Conservation (phyloP, 2,888 invertebrate species). For the Eupithecia pulchellata region DNA sequence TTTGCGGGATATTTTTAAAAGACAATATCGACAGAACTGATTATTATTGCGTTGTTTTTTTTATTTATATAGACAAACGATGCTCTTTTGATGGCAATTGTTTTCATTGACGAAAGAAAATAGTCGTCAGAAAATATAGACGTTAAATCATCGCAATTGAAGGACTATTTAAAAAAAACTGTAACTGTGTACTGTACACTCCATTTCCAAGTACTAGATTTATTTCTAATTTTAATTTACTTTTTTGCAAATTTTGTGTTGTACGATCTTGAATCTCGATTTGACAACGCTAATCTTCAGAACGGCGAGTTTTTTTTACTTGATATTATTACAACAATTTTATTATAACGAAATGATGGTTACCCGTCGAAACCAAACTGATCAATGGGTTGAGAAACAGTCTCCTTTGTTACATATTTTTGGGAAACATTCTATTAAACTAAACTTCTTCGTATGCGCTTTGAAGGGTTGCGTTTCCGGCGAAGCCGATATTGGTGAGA, state of each 20-base stretch:
- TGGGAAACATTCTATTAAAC: conserved; percentile 57
- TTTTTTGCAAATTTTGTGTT: too few relatives aligned
- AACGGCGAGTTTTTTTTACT: not conserved
- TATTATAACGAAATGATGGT: conserved; percentile 40
- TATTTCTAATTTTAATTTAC: not conserved
- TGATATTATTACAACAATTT: not conserved
- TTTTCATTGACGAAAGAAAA: not conserved
- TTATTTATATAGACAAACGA: not conserved
- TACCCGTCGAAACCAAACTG: conserved; percentile 56
- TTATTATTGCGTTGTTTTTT: not conserved
- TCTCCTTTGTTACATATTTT: conserved; percentile 57
- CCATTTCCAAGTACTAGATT: too few relatives aligned
- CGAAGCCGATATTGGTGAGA: conserved; percentile 64
- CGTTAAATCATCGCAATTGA: not conserved
- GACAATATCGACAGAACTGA: not conserved
- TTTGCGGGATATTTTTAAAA: not conserved
- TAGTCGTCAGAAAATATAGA: not conserved
- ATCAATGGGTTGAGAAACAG: conserved; percentile 69
- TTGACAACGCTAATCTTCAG: too few relatives aligned
- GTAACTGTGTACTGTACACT: too few relatives aligned
- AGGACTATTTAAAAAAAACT: too few relatives aligned
- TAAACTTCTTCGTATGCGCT: conserved; percentile 43
- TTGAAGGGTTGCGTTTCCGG: conserved; percentile 67
- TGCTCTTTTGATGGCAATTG: not conserved
- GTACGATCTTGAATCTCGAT: too few relatives aligned